Conservation (phyloP, 2,113 vertebrate species). For the Paedocypris sp. region DNA sequence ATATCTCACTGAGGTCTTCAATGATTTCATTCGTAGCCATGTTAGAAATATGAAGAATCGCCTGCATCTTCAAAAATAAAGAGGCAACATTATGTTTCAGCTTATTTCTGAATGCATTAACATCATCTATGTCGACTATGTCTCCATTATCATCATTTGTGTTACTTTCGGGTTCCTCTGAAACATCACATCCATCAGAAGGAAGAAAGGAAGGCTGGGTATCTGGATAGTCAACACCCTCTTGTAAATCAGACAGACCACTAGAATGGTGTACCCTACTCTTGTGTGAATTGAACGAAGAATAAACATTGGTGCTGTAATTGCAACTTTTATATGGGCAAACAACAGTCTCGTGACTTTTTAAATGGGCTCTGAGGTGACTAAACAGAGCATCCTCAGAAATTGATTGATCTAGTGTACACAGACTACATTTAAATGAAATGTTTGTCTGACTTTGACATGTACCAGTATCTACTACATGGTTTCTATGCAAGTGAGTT, state of each 20-base stretch:
- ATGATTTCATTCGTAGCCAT: background rate
- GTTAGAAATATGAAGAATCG: background rate
- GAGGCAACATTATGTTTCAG: background rate
- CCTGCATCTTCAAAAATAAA: background rate
- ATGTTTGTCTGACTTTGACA: background rate
- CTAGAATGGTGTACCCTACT: background rate
- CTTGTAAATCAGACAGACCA: background rate
- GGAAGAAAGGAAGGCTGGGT: background rate
- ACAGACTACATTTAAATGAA: background rate
- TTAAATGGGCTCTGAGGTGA: background rate
- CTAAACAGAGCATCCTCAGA: background rate
- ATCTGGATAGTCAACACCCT: background rate
- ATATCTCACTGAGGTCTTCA: background rate
- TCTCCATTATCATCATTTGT: background rate
- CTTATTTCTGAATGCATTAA: background rate
- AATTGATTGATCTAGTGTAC: background rate
- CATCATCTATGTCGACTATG: background rate
- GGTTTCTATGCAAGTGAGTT: background rate
- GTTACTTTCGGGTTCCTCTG: background rate
- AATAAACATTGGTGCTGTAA: conserved; percentile 1
- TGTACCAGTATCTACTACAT: background rate
- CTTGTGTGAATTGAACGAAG: background rate
- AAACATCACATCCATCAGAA: background rate
- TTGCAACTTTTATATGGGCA: background rate
- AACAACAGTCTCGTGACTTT: background rate